These are phyloP conservation scores for Erebia epiphron DNA, from an alignment of 2,888 invertebrate species.

Conservation along the genomic window DNA sequence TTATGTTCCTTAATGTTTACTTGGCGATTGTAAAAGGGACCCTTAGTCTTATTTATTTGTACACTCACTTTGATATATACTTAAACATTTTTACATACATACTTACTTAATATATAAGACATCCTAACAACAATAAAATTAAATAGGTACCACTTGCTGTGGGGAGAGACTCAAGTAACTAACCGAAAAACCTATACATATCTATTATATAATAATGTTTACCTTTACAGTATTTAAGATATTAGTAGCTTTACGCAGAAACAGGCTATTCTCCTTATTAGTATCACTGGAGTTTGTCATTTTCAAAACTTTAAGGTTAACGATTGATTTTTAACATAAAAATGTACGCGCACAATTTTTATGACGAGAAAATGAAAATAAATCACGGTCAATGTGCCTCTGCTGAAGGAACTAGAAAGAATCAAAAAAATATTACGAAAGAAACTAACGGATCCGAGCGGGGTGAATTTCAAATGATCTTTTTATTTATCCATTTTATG, in stretches of 20 bases:
- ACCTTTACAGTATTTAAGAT: constrained; percentile 24
- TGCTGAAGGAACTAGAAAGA: constrained; percentile 8
- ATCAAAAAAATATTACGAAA: constrained; percentile 15
- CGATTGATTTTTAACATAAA: neutral
- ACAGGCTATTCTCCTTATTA: constrained; percentile 11
- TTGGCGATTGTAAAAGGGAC: too few species aligned
- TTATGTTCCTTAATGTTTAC: too few species aligned
- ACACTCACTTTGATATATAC: too few species aligned
- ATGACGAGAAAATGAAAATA: neutral
- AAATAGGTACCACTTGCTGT: too few species aligned
- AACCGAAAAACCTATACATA: too few species aligned
- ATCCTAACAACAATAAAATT: too few species aligned
- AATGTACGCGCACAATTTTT: neutral
- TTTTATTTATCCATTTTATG: constrained; percentile 19
- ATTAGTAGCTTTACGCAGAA: constrained; percentile 22
- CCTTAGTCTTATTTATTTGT: too few species aligned
- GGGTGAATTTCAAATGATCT: constrained; percentile 9
- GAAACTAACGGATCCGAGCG: constrained; percentile 5
- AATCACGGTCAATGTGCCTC: constrained; percentile 8
- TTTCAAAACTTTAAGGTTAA: neutral
- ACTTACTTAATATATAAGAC: too few species aligned
- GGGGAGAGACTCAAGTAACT: too few species aligned
- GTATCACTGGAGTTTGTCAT: neutral
- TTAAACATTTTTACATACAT: too few species aligned
- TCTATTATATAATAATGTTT: neutral